Conservation (phyloP, 2,888 invertebrate species). For the Rhagonycha lutea region DNA sequence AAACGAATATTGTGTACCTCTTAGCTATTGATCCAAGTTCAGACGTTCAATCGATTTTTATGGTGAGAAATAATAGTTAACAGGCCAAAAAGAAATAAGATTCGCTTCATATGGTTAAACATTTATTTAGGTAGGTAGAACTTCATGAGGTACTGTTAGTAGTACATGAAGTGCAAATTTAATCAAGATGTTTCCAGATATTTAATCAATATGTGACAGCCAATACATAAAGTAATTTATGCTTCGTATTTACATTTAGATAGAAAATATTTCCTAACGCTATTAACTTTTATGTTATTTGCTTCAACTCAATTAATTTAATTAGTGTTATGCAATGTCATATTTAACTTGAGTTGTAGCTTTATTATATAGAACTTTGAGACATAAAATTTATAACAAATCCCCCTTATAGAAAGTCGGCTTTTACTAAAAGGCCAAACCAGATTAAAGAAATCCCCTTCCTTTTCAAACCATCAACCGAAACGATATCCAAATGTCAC, state of each 20-base stretch:
- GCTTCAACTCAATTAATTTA: slow-evolving; percentile 3
- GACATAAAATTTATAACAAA: slow-evolving; percentile 20
- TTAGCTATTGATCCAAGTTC: background rate
- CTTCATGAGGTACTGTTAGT: background rate
- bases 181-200: background rate
- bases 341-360: slow-evolving; percentile 16
- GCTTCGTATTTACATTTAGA: background rate
- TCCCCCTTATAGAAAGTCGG: slow-evolving; percentile 12
- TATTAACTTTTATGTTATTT: background rate
- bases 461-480: slow-evolving; percentile 25
- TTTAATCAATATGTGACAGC: background rate
- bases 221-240: background rate
- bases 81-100: background rate
- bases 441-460: slow-evolving; percentile 25
- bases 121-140: background rate
- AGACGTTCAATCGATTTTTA: background rate
- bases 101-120: background rate
- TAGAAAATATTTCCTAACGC: background rate
- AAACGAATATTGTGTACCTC: background rate
- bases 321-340: slow-evolving; percentile 19
- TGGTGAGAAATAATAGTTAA: background rate
- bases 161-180: background rate
- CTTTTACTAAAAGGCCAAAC: slow-evolving; percentile 16
- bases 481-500: slow-evolving; percentile 41
- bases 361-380: slow-evolving; percentile 10